Base-by-base conservation (phyloP, 2,113 vertebrate genomes). In the Hiodon tergisus region DNA sequence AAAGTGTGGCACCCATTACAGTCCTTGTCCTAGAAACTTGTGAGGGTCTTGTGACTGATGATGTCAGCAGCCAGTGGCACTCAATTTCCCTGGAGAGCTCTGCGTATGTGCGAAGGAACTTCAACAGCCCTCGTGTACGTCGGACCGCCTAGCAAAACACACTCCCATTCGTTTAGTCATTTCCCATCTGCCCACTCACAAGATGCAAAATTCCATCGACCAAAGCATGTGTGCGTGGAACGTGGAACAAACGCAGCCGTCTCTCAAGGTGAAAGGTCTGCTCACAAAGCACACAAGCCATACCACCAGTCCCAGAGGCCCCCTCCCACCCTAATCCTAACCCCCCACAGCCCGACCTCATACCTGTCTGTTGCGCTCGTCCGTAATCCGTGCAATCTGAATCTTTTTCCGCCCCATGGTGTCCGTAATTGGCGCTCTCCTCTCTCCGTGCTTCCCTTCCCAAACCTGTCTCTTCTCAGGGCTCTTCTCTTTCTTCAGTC, bases 371-470 rank as follows among this genome's bases (percentile, higher is more conserved):
- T 98, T 98, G 86, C 96, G 94, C 86, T 98, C 96, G 86, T 98
- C 96, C 94, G 96, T 97, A 81, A 98, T 98, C 91, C 96, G 94
- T 48, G 96, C 96, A 80, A 98, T 98, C 93, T 98, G 96, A 87
- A 98, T 98, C 94, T 98, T 98, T 93, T 98, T 98, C 84, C 96
- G 94, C 91, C 96, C 95, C 96, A 97, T 94, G 88, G 89, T 93
- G 89, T 90, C 90, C 91, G 91, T 95, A 76, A 31, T 31, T 31
- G 31, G 31, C 31, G 31, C 90, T 92, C 85, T 86, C 90, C 89
- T 81, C 86, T 86, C 87, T 83, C 83, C 91, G 89, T 85, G 93
- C 86, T 51, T 72, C 47, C 65, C 84, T 87, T 50, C 87, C 86
- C 90, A 86, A 85, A 90, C 85, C 80, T 88, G 89, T 87, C 89